These are phyloP conservation scores for Adelphocoris suturalis DNA, from an alignment of 2,888 invertebrate genomes.

Conservation along the genomic window DNA sequence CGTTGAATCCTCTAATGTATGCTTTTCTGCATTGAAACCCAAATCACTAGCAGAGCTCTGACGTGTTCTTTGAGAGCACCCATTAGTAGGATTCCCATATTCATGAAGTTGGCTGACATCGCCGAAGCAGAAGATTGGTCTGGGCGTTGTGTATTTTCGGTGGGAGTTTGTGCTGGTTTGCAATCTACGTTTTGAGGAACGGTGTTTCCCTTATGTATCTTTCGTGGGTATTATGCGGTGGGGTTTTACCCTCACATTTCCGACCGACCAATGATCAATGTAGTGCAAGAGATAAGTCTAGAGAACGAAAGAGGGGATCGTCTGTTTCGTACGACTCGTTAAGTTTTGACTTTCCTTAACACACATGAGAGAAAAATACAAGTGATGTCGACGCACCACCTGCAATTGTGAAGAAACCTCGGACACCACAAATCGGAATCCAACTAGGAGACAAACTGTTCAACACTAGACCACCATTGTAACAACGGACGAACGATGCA, in stretches of 20 bases:
- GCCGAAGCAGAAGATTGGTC: neutral
- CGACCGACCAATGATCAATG: conserved; percentile 7
- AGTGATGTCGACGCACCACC: too few relatives aligned
- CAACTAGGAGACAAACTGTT: too few relatives aligned
- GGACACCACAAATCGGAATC: too few relatives aligned
- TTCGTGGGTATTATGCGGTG: neutral
- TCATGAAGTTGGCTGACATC: neutral
- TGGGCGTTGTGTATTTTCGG: neutral
- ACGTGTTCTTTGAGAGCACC: neutral
- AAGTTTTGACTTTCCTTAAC: too few relatives aligned
- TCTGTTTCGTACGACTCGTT: neutral
- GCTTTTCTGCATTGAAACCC: neutral
- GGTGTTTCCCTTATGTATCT: neutral
- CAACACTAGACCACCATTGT: too few relatives aligned
- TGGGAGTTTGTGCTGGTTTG: neutral
- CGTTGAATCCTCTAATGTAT: neutral
- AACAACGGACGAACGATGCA: too few relatives aligned
- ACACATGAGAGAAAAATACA: too few relatives aligned
- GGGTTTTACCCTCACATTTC: neutral
- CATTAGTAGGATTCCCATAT: neutral
- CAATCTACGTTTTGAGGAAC: neutral
- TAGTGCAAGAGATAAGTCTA: conserved; percentile 12
- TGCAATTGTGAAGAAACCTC: too few relatives aligned
- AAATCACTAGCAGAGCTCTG: conserved; percentile 15
- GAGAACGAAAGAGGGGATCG: neutral